Base-by-base conservation (phyloP, 2,888 invertebrate genomes). In the Piscicola geometra region DNA sequence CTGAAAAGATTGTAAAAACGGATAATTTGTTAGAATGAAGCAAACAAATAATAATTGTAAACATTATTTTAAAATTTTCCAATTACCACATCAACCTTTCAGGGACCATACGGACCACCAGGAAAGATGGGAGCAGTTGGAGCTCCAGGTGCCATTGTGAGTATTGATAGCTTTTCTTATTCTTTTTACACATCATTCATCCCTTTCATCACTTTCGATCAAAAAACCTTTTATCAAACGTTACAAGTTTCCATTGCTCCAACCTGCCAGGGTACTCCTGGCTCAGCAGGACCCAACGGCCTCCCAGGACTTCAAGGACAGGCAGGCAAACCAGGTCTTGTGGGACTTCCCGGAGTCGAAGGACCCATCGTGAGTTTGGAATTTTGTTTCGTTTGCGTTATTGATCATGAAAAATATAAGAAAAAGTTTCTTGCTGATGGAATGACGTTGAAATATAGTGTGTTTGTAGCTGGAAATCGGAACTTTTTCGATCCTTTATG, bases 351-450 rank as follows among this genome's bases (percentile, higher is more conserved):
- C 47, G 80, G 80, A 41, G 71, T 78, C 18, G 79, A 78, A 56
- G 80, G 80, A n/a, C 88, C 90, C 71, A 90, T 92, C 0, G 85
- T 85, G 79, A 81, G 83, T 80, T 25, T 21, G 12, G n/a, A 21
- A 5, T 56, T 56, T 56, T 18, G 25, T 18, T 56, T 56, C n/a
- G 3, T 56, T 56, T 9, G 3, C n/a, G 9, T 56, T 18, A 15
- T 56, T 18, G 21, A n/a, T n/a, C n/a, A n/a, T n/a, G n/a, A n/a
- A n/a, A n/a, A n/a, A n/a, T n/a, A n/a, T n/a, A n/a, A n/a, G n/a
- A n/a, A n/a, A 33, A n/a, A 68, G 32, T 68, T 68, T 69, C n/a
- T 52, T 52, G 18, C n/a, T 18, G 21, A 52, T 21, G 21, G 15
- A 52, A 52, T 52, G 15, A 21, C n/a, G 15, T 18, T 52, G 21